A percentile compares a stretch with the other conserved stretches of the same genome.
These are phyloP conservation scores for Spodoptera picta DNA, from an alignment of 2,888 invertebrate species.

Conservation along the genomic window DNA sequence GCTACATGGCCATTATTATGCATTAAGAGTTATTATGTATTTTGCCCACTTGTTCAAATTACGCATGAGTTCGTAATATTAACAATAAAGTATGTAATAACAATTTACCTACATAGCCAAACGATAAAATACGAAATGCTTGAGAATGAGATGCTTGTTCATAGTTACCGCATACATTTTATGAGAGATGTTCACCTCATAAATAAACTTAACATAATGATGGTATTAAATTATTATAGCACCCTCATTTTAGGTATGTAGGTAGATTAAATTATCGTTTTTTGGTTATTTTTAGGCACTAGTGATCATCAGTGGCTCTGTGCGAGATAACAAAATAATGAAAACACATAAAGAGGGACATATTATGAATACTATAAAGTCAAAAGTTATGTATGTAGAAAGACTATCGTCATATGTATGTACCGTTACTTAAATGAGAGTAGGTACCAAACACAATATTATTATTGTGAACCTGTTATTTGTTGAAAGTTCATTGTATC, in stretches of 20 bases:
- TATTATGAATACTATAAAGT: no score
- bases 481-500: constrained; percentile 45
- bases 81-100: constrained; percentile 56
- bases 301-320: no score
- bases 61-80: constrained; percentile 50
- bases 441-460: background rate
- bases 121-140: constrained; percentile 42
- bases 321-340: no score
- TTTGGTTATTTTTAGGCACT: no score
- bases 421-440: background rate
- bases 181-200: constrained; percentile 4
- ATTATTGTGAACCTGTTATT: constrained; percentile 43
- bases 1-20: constrained; percentile 37
- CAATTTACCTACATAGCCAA: constrained; percentile 56
- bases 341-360: no score
- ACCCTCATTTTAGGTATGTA: background rate
- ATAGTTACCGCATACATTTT: constrained; percentile 26
- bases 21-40: constrained; percentile 40
- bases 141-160: constrained; percentile 33
- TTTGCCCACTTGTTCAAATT: constrained; percentile 51
- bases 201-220: constrained; percentile 2
- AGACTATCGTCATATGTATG: background rate
- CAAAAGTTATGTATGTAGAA: no score
- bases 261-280: no score
- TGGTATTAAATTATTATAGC: constrained; percentile 4